A percentile compares a stretch with the other conserved stretches of the same genome.
Conservation (phyloP, 2,113 vertebrate genomes). For the Oostethus manadensis region DNA sequence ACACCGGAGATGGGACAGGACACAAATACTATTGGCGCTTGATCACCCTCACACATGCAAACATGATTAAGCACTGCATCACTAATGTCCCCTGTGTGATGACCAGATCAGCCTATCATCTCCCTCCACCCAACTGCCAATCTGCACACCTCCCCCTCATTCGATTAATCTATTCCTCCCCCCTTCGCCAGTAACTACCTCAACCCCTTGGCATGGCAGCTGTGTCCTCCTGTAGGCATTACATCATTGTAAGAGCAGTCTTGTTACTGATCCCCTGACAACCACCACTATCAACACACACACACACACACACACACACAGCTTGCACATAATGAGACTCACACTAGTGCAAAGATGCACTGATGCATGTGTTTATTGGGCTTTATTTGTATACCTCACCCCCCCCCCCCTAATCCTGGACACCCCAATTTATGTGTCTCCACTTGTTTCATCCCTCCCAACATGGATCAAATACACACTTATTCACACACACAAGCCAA, state of each 20-base stretch:
- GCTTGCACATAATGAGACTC: constrained; percentile 10
- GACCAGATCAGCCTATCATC: constrained; percentile 21
- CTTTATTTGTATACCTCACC: constrained; percentile 15
- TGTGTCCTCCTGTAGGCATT: constrained; percentile 68
- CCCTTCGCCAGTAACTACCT: constrained; percentile 55
- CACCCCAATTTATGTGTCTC: background rate
- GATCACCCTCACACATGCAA: constrained; percentile 7
- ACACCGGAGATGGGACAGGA: background rate
- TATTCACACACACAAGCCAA: constrained; percentile 10
- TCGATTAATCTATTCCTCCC: constrained; percentile 29
- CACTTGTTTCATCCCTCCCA: background rate
- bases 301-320: constrained; percentile 22
- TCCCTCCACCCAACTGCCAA: constrained; percentile 15
- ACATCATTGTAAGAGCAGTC: constrained; percentile 70
- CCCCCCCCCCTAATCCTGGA: background rate
- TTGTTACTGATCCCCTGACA: constrained; percentile 71
- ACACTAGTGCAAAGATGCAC: constrained; percentile 9
- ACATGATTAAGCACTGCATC: background rate
- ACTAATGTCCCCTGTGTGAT: constrained; percentile 15
- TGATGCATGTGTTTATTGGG: constrained; percentile 31
- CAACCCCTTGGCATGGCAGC: constrained; percentile 71
- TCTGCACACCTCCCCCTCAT: constrained; percentile 21
- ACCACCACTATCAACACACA: constrained; percentile 62
- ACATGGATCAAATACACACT: background rate
- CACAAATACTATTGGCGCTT: background rate